Evolutionary conservation across 2,888 invertebrate species (phyloP), one percentile per base, ranked within the genome.

Genomic region (Tipula vernalis): DNA sequence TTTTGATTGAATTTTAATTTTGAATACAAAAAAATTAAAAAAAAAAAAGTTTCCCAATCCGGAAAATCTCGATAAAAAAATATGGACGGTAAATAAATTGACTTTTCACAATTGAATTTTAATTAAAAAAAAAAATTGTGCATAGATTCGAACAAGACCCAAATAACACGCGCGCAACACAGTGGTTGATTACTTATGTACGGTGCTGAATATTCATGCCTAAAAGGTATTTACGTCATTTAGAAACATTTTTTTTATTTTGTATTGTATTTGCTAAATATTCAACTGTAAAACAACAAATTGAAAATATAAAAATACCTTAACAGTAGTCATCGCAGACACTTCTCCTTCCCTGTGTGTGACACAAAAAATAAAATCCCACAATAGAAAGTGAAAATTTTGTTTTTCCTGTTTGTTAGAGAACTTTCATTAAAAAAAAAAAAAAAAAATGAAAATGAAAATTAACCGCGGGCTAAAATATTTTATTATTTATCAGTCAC

Each of bases 1-100:
- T 71, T 71, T 71, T 71, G 71, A 71, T 71, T 71, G 71, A 71
- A 71, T 71, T 71, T 71, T 71, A 71, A 71, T 71, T 71, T 71
- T 71, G 28, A 71, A 71, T 71, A 71, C 28, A 71, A 71, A 28
- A 71, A 71, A 71, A 71, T 71, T 71, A 71, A 71, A 71, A 71
- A 71, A 71, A 71, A 71, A 71, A 71, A 71, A 10, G 8, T 71
- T 71, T 71, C 28, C 28, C 71, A 71, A 71, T 71, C 28, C 71
- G 3, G 28, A 51, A 51, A 71, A 28, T 71, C 71, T 28, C 28
- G 71, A 71, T 71, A 71, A 71, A 71, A 71, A 51, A 71, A 71
- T 71, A 71, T 71, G 71, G 71, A 71, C 71, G 71, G 71, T 71
- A 71, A 71, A 71, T 71, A 71, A 71, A 71, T 71, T 71, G 71